phyloP scores from a whole-genome alignment of 1,140 invertebrate species.

The Drosophila prosaltans region DNA sequence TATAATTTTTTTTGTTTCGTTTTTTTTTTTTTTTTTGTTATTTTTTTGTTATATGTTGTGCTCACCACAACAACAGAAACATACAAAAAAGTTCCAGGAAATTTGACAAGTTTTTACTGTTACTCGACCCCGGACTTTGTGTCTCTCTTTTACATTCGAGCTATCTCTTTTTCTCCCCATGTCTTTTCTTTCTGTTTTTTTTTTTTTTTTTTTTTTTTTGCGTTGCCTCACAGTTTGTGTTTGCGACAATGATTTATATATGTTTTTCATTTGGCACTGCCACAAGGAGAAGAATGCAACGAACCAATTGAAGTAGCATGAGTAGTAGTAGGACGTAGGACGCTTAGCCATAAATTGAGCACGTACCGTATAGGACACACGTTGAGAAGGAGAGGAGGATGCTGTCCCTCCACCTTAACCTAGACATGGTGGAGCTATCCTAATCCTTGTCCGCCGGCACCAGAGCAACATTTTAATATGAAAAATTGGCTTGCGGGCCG shows the following conservation, averaged over 20 bases:
- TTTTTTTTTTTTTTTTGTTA: neutral
- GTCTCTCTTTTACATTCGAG: neutral
- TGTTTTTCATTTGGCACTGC: conserved; percentile 20
- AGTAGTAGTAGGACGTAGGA: neutral
- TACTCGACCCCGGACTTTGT: neutral
- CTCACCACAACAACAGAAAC: conserved; percentile 34
- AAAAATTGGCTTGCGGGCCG: conserved; percentile 31
- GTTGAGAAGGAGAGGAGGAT: neutral
- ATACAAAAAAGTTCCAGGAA: conserved; percentile 48
- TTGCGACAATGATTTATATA: conserved; percentile 37
- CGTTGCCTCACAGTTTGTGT: neutral
- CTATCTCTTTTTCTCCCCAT: no score
- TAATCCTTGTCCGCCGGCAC: conserved; percentile 25
- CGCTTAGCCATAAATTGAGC: conserved; percentile 24
- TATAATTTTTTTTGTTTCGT: conserved; percentile 39
- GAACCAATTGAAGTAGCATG: conserved; percentile 1
- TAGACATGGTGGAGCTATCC: conserved; percentile 8
- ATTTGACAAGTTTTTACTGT: conserved; percentile 56
- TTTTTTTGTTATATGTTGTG: conserved; percentile 1
- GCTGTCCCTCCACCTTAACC: neutral
- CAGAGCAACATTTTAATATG: conserved; percentile 36
- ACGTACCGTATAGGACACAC: conserved; percentile 15
- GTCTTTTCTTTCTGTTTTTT: no score
- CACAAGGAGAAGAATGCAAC: conserved; percentile 9
- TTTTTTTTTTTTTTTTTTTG: neutral